Conservation (phyloP, 1,140 invertebrate species). For the Chelonus insularis region DNA sequence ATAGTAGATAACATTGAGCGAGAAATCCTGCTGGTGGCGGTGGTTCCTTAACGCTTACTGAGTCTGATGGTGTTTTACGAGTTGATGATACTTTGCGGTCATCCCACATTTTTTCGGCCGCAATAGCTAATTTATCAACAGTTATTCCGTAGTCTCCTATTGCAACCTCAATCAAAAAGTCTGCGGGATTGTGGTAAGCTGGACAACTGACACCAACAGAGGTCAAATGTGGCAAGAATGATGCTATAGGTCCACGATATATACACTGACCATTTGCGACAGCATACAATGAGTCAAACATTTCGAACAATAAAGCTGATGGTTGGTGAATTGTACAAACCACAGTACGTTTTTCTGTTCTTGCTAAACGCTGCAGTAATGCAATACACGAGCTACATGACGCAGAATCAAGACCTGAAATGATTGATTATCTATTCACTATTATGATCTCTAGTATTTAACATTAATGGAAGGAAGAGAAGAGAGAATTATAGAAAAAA, state of each 20-base stretch:
- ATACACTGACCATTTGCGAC: conserved; percentile 85
- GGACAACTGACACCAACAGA: conserved; percentile 82
- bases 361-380: conserved; percentile 77
- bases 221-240: conserved; percentile 81
- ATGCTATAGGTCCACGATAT: conserved; percentile 77
- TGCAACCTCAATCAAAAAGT: conserved; percentile 83
- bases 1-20: conserved; percentile 55
- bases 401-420: conserved; percentile 86
- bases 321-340: conserved; percentile 97
- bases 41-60: conserved; percentile 28
- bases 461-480: no score
- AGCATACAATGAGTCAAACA: conserved; percentile 94
- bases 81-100: conserved; percentile 41
- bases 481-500: no score
- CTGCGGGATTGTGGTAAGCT: conserved; percentile 92
- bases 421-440: background rate
- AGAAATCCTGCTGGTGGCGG: conserved; percentile 50
- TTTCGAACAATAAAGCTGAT: conserved; percentile 91
- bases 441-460: no score
- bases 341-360: conserved; percentile 81
- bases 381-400: conserved; percentile 87
- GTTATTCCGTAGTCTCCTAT: conserved; percentile 71
- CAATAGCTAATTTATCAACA: conserved; percentile 65
- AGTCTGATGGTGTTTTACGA: background rate
- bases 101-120: conserved; percentile 62